phyloP scores from a whole-genome alignment of 2,888 invertebrate genomes.

The Bellardia pandia region DNA sequence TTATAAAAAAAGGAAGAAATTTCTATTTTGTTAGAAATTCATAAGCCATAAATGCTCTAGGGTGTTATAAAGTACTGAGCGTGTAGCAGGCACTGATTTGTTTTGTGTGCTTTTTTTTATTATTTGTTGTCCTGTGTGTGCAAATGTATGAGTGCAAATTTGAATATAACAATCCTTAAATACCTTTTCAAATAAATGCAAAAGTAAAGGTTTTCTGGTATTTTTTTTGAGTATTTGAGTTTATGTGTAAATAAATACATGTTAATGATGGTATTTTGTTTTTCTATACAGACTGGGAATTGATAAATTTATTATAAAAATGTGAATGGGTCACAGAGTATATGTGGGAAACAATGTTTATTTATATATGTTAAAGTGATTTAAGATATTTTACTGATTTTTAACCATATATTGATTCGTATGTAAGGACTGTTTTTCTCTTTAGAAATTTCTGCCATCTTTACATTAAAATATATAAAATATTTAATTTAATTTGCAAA shows the following conservation, averaged over 20 bases:
- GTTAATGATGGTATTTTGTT: slow-evolving; percentile 38
- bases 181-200: slow-evolving; percentile 69
- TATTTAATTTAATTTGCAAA: too few species aligned
- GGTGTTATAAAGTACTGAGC: slow-evolving; percentile 52
- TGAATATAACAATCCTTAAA: slow-evolving; percentile 76
- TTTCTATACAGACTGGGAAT: background rate
- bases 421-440: too few species aligned
- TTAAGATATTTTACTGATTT: too few species aligned
- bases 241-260: slow-evolving; percentile 27
- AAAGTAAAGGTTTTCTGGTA: slow-evolving; percentile 28
- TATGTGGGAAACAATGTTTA: too few species aligned
- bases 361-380: too few species aligned
- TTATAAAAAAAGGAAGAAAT: slow-evolving; percentile 16
- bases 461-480: too few species aligned
- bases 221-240: slow-evolving; percentile 2
- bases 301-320: background rate
- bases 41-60: slow-evolving; percentile 74
- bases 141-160: slow-evolving; percentile 66
- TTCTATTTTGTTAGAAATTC: slow-evolving; percentile 65
- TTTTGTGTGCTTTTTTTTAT: slow-evolving; percentile 61
- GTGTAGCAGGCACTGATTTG: slow-evolving; percentile 74
- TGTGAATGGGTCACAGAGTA: background rate
- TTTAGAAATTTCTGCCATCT: too few species aligned
- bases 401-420: too few species aligned
- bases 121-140: slow-evolving; percentile 38